Conservation (phyloP, 2,113 vertebrate species). For the Prinia subflava region DNA sequence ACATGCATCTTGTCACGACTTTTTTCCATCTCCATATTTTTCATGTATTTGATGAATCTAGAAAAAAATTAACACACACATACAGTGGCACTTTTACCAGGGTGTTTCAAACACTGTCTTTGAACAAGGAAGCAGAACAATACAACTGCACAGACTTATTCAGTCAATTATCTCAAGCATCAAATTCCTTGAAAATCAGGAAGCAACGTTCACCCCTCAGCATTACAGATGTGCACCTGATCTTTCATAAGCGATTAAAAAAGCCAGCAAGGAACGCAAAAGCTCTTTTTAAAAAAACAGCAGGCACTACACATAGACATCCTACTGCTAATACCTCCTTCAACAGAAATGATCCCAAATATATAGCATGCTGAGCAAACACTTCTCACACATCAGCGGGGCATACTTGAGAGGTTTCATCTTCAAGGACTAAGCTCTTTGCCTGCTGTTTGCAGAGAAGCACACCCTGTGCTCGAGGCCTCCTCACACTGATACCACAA, state of each 20-base stretch:
- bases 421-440: background rate
- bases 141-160: background rate
- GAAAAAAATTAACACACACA: background rate
- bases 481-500: background rate
- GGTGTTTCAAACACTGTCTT: background rate
- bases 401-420: background rate
- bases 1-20: fast-evolving
- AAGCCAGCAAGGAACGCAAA: background rate
- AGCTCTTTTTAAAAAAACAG: background rate
- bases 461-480: background rate
- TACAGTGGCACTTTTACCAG: background rate
- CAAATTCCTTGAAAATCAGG: background rate
- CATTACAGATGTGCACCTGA: background rate
- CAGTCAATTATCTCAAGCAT: background rate
- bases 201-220: background rate
- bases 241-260: background rate
- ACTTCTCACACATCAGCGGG: background rate
- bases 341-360: background rate
- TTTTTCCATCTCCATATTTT: background rate
- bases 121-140: background rate
- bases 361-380: background rate
- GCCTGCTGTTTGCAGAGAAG: background rate
- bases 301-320: background rate
- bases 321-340: background rate
- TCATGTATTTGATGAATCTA: background rate